Percentiles rank a stretch among this genome's conserved stretches.
phyloP scores from a whole-genome alignment of 2,113 vertebrate species.

The Scalopus aquaticus region DNA sequence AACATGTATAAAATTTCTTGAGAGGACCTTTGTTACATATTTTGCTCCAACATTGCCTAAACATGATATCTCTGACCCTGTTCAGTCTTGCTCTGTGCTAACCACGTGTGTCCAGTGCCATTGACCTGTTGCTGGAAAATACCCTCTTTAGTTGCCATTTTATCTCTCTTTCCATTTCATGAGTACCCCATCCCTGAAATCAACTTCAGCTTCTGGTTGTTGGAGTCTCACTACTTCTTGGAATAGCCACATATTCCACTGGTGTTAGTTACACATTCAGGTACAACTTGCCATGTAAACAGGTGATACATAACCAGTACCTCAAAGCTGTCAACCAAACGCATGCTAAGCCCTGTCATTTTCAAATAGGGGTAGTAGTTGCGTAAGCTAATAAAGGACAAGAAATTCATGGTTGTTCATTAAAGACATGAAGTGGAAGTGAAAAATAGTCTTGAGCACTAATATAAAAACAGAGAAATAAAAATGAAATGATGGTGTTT shows the following conservation, averaged over 20 bases:
- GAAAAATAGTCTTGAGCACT: neutral
- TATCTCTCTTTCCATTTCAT: neutral
- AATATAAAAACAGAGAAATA: neutral
- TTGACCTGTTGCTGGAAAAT: neutral
- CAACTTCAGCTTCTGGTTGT: conserved; percentile 14
- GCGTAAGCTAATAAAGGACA: neutral
- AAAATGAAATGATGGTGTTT: neutral
- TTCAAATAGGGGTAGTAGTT: neutral
- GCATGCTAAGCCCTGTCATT: neutral
- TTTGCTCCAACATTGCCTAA: neutral
- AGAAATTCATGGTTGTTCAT: neutral
- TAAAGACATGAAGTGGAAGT: neutral
- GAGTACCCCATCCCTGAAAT: neutral
- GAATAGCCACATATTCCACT: neutral
- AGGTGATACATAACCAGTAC: neutral
- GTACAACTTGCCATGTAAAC: neutral
- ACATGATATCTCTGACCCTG: neutral
- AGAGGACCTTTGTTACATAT: neutral
- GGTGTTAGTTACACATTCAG: neutral
- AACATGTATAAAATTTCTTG: neutral
- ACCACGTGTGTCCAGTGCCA: neutral
- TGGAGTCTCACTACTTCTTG: conserved; percentile 1
- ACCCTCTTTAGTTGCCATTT: neutral
- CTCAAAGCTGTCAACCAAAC: neutral
- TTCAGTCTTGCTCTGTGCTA: neutral